Base-by-base conservation (phyloP, 2,113 vertebrate genomes). In the Passerina amoena region DNA sequence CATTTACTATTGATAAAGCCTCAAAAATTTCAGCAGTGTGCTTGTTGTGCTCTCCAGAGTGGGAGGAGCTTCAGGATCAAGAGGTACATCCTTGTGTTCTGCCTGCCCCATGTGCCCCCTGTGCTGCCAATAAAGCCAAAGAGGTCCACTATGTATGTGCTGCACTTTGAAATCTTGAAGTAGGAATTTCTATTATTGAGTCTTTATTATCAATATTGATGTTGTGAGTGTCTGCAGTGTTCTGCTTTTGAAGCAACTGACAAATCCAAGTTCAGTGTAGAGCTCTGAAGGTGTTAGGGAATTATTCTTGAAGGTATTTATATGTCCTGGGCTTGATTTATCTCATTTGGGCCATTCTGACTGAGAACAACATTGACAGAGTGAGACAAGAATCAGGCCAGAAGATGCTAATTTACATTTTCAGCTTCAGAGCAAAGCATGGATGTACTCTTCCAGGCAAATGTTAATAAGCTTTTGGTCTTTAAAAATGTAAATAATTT, bases 401-500 rank as follows among this genome's bases (percentile, higher is more conserved):
- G 35, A 79, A 40, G 33, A 95, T 37, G 60, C n/a, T 82, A 77
- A 93, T 63, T 80, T 82, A 44, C 75, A 57, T 90, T 90, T 90
- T 86, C 45, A 51, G 18, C n/a, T 87, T 69, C 69, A 79, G 82
- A 90, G 61, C 11, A 82, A 85, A 94, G 27, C n/a, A 61, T 25
- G 86, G 75, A 76, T 82, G 38, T 77, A 70, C 14, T 90, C 38
- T 88, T 94, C n/a, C 77, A 97, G 75, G 72, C 56, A 96, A 96
- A 94, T 90, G 44, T 88, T 95, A 92, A 77, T 89, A 85, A 91
- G 82, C 28, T 94, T 95, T 63, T 86, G 80, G 63, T 82, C 73
- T 97, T 96, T 90, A 70, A 93, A 96, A 96, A 93, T 60, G 54
- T 95, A 78, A 97, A 93, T 72, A 90, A 64, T 57, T 95, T 96